Percentiles rank a stretch among this genome's conserved stretches.
Conservation (phyloP, 2,797 vertebrate genomes). For the Denticeps clupeoides region DNA sequence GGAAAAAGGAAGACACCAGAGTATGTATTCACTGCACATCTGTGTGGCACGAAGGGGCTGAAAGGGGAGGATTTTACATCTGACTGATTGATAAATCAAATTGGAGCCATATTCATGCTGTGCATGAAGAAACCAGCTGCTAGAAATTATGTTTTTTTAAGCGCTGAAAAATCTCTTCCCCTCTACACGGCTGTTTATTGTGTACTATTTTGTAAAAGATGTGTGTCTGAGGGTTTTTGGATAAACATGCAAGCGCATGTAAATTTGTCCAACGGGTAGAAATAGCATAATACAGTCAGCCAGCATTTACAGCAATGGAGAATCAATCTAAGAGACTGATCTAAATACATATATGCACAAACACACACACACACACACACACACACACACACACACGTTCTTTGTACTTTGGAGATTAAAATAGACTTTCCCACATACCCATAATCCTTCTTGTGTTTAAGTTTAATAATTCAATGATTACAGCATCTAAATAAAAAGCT, state of each 20-base stretch:
- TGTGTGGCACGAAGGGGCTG: not conserved
- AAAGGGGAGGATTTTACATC: not conserved
- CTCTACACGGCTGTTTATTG: not conserved
- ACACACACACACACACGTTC: not conserved
- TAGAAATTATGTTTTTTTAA: not conserved
- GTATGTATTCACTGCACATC: constrained; percentile 1
- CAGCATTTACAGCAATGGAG: no score
- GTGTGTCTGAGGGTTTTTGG: no score
- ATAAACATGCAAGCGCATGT: no score
- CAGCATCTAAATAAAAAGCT: no score
- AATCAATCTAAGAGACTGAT: not conserved
- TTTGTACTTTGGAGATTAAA: no score
- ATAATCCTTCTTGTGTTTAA: no score
- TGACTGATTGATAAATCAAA: not conserved
- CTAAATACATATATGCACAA: not conserved
- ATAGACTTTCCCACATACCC: no score
- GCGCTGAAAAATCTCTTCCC: not conserved
- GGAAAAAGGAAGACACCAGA: not conserved
- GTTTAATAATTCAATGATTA: no score
- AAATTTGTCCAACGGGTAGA: no score
- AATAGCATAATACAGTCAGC: no score
- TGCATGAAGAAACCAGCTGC: not conserved
- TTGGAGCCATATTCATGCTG: not conserved
- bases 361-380: not conserved
- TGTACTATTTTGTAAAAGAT: not conserved